Evolutionary conservation across 1,140 invertebrate species (phyloP), one percentile per base, ranked within the genome.

Genomic region (Scaptomyza hsui): DNA sequence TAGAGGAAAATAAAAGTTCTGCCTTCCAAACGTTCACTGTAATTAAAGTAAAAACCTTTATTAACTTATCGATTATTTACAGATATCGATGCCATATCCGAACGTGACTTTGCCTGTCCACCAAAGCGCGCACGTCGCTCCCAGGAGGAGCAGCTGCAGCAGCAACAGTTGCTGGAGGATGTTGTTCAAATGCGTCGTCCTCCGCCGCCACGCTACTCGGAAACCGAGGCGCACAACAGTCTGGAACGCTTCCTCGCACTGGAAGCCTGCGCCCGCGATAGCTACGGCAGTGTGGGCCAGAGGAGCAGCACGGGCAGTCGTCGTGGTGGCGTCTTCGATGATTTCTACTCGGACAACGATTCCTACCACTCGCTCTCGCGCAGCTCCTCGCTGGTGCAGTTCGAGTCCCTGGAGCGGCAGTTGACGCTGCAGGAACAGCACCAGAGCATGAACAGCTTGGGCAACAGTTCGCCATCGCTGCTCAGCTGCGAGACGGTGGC

Each of bases 321-420:
- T 5, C 77, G 91, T 24, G 63, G 81, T 0, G 65, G 75, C 1
- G 61, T 12, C 5, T 92, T 92, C 63, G 88, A 92, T 26, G 88
- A 92, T 56, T 90, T 92, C 74, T 82, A 91, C 77, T 91, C 92
- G 44, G 92, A 94, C 90, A 91, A 92, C 44, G 92, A 92, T 48
- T 93, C 93, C n/a, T 90, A 90, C 64, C 60, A 93, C 82, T 90
- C 94, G 78, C 89, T 94, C 4, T 94, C 94, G 56, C 93, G 96
- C 45, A 96, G 95, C 19, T 95, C 95, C 39, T 96, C 95, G 55
- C 92, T 97, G 21, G 92, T 96, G 19, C 96, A 96, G 89, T 97
- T 97, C 89, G 96, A 97, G 90, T 95, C 94, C 0, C 91, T 97
- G 49, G 91, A 91, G 49, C 64, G 90, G 0, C 91, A 91, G 41